phyloP scores from a whole-genome alignment of 2,888 invertebrate species.

The Scaptomyza tumidula region DNA sequence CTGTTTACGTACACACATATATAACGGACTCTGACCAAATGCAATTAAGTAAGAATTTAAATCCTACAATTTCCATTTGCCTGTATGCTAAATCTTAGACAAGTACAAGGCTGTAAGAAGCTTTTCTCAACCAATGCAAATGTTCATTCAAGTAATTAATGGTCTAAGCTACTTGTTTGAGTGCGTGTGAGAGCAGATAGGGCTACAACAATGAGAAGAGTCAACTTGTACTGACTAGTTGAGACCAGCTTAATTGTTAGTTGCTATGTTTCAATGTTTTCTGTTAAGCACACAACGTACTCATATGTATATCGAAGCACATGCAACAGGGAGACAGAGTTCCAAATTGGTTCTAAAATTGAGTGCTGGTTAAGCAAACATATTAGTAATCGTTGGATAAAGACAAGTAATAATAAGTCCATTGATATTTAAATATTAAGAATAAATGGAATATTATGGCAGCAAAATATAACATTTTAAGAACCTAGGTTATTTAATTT shows the following conservation, averaged over 20 bases:
- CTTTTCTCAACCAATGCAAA: constrained; percentile 40
- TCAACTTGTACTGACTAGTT: background rate
- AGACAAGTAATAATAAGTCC: background rate
- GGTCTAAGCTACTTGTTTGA: background rate
- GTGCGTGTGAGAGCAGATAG: too few relatives aligned
- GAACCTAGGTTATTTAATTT: too few relatives aligned
- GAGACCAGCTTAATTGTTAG: constrained; percentile 14
- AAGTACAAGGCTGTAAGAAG: constrained; percentile 3
- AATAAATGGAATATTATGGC: too few relatives aligned
- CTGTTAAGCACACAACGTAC: constrained; percentile 14
- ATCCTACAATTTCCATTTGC: constrained; percentile 48
- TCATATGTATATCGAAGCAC: constrained; percentile 26
- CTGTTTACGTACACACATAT: background rate
- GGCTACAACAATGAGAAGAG: too few relatives aligned
- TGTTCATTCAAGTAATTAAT: constrained; percentile 41
- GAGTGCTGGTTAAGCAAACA: background rate
- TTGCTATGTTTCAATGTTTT: background rate
- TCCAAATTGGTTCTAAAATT: background rate
- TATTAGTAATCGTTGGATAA: background rate
- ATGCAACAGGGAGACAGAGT: constrained; percentile 18
- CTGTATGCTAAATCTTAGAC: background rate
- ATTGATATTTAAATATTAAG: too few relatives aligned
- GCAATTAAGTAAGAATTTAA: constrained; percentile 48
- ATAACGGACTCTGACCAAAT: constrained; percentile 20
- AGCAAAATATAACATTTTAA: too few relatives aligned